phyloP scores from a whole-genome alignment of 2,113 vertebrate genomes.

The Oryzias woworae region DNA sequence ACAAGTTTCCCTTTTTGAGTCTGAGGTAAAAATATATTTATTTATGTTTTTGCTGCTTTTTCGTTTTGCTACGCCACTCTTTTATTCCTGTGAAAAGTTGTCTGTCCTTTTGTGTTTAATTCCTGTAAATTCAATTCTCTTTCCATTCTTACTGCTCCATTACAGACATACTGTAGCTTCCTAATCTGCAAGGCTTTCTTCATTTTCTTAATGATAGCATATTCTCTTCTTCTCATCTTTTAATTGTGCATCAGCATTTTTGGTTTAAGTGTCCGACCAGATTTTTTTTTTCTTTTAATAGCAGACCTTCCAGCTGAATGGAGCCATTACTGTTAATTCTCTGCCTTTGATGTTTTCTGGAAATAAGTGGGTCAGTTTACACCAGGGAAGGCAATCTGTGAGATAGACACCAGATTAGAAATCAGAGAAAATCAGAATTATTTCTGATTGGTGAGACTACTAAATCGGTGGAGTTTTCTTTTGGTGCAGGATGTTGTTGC shows the following conservation, averaged over 20 bases:
- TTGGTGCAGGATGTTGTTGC: too few species aligned
- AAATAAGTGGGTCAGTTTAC: too few species aligned
- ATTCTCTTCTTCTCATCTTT: conserved; percentile 28
- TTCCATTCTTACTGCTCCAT: conserved; percentile 32
- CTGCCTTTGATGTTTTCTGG: too few species aligned
- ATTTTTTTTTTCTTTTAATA: conserved; percentile 12
- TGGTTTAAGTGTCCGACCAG: conserved; percentile 32
- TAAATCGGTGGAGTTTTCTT: too few species aligned
- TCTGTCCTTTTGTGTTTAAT: conserved; percentile 30
- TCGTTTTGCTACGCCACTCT: not conserved
- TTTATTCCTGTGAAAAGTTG: conserved; percentile 15
- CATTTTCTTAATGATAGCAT: conserved; percentile 44
- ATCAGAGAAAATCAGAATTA: too few species aligned
- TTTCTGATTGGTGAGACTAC: too few species aligned
- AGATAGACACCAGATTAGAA: too few species aligned
- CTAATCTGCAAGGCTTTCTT: conserved; percentile 10
- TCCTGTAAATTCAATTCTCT: conserved; percentile 32
- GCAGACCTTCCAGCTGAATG: conserved; percentile 19
- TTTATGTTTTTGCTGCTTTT: not conserved
- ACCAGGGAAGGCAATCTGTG: too few species aligned
- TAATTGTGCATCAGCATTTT: conserved; percentile 45
- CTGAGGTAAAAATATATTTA: not conserved
- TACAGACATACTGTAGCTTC: conserved; percentile 26
- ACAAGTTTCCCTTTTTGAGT: too few species aligned
- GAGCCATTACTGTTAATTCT: not conserved